phyloP scores from a whole-genome alignment of 2,113 vertebrate species.

The Pteropus alecto region DNA sequence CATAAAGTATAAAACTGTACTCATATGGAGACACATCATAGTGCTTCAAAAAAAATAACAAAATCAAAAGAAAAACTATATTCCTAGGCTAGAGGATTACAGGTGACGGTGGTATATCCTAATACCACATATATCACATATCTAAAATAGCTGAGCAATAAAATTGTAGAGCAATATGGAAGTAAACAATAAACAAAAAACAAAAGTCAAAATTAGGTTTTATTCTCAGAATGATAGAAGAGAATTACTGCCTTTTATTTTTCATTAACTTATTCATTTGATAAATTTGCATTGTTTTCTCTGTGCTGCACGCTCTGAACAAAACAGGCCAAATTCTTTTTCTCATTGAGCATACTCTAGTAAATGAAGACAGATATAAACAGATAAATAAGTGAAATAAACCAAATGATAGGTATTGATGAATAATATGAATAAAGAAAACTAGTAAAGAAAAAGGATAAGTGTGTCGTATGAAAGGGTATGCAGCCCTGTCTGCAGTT shows the following conservation, averaged over 20 bases:
- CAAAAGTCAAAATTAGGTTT: background rate
- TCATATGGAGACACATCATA: background rate
- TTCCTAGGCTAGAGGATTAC: background rate
- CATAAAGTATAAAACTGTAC: background rate
- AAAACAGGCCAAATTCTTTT: background rate
- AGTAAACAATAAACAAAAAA: background rate
- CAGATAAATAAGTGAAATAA: background rate
- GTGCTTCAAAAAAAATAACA: background rate
- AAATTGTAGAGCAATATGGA: background rate
- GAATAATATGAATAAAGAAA: background rate
- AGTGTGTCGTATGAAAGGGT: background rate
- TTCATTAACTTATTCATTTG: background rate
- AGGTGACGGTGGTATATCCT: background rate
- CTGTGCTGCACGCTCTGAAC: background rate
- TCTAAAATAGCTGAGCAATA: background rate
- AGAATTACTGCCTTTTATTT: background rate
- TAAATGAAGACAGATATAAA: background rate
- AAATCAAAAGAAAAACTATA: background rate
- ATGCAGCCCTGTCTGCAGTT: background rate
- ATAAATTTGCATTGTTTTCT: background rate
- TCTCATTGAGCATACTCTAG: background rate
- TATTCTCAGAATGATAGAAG: background rate
- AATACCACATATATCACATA: background rate
- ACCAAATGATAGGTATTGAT: background rate
- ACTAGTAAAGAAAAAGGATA: background rate